These are phyloP conservation scores for Leguminivora glycinivorella DNA, from an alignment of 1,140 invertebrate genomes.

Conservation along the genomic window DNA sequence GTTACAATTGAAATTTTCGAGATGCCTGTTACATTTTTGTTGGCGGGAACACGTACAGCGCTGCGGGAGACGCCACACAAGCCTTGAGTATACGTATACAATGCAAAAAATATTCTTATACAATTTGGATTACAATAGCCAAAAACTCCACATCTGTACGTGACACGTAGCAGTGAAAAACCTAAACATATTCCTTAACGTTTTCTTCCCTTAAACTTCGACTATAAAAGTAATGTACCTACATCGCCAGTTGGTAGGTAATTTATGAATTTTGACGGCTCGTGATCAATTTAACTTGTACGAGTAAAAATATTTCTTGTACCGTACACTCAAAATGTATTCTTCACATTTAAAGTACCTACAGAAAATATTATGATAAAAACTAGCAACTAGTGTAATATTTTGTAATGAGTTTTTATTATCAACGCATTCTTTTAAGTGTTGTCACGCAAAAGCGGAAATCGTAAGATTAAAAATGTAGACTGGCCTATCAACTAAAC, in stretches of 20 bases:
- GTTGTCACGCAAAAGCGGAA: not conserved
- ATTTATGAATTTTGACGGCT: no score
- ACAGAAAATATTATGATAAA: no score
- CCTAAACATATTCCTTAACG: not conserved
- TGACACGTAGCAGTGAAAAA: conserved; percentile 45
- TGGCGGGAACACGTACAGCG: conserved; percentile 66
- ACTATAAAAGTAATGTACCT: not conserved
- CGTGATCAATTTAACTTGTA: no score
- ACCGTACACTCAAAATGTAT: no score
- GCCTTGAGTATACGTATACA: conserved; percentile 45
- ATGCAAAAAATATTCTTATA: conserved; percentile 60
- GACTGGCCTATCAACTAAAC: conserved; percentile 31
- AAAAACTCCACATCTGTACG: conserved; percentile 52
- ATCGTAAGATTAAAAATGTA: not conserved
- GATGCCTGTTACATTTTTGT: conserved; percentile 74
- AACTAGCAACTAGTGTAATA: not conserved
- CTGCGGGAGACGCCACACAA: conserved; percentile 54
- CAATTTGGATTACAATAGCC: conserved; percentile 57
- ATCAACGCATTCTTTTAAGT: not conserved
- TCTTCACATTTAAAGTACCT: no score
- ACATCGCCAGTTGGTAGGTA: not conserved
- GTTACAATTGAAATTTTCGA: conserved; percentile 76
- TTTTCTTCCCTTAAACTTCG: not conserved
- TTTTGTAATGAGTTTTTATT: not conserved
- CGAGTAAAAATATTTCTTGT: no score